Evolutionary conservation across 2,888 invertebrate genomes (phyloP).

Genomic region (Polylopha cassiicola): DNA sequence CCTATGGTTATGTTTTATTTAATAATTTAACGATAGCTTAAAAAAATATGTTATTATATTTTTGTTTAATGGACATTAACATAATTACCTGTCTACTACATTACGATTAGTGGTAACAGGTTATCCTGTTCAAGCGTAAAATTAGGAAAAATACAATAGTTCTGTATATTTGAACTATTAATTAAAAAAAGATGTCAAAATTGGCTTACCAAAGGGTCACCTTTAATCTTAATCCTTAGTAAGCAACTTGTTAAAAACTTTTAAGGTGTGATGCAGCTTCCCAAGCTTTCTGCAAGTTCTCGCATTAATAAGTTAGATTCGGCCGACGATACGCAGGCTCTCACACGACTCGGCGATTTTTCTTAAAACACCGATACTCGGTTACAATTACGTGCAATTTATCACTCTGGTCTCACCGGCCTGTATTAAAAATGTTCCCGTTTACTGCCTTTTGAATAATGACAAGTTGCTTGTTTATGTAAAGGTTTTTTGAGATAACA

Average conservation of each 20-base stretch:
- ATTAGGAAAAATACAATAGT: too few species aligned
- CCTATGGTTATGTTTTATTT: too few species aligned
- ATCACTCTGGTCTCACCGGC: conserved; percentile 38
- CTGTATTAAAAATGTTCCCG: conserved; percentile 22
- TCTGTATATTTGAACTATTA: too few species aligned
- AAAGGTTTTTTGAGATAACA: conserved; percentile 17
- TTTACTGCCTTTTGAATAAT: conserved; percentile 21
- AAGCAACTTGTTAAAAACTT: not conserved
- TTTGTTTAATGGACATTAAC: too few species aligned
- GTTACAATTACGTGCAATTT: conserved; percentile 61
- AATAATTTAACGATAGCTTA: too few species aligned
- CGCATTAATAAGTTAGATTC: conserved; percentile 22
- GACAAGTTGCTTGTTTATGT: conserved; percentile 15
- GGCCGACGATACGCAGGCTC: conserved; percentile 17
- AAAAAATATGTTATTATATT: too few species aligned
- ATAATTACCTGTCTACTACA: too few species aligned
- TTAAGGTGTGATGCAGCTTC: conserved; percentile 8
- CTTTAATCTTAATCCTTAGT: too few species aligned
- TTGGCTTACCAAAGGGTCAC: too few species aligned
- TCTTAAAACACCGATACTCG: conserved; percentile 50
- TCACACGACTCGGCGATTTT: conserved; percentile 49
- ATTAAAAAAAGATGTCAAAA: too few species aligned
- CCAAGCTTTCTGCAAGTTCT: conserved; percentile 4
- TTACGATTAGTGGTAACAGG: too few species aligned
- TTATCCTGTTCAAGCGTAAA: too few species aligned